phyloP scores from a whole-genome alignment of 2,888 invertebrate genomes.

The Heliconius cydno region DNA sequence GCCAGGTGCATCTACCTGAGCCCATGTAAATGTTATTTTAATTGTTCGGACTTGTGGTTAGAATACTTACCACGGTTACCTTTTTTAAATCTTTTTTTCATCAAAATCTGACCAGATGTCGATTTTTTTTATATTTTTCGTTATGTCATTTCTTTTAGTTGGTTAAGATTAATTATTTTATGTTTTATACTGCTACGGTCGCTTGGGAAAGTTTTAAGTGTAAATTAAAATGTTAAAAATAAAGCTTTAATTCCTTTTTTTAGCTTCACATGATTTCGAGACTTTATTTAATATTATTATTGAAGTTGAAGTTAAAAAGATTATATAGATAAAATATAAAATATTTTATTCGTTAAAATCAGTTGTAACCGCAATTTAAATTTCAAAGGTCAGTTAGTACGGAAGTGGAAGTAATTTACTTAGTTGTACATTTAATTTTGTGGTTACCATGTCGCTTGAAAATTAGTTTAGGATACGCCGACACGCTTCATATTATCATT shows the following conservation, averaged over 20 bases:
- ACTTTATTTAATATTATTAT: too few species aligned
- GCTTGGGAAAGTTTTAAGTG: too few species aligned
- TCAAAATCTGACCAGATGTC: slow-evolving; percentile 17
- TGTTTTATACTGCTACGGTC: background rate
- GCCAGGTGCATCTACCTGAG: slow-evolving; percentile 25
- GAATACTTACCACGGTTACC: background rate
- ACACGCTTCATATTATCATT: too few species aligned
- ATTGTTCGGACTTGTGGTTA: slow-evolving; percentile 21
- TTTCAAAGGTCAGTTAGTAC: slow-evolving; percentile 29
- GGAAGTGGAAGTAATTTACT: slow-evolving; percentile 31
- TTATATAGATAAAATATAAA: background rate
- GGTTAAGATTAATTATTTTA: background rate
- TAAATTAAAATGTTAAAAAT: too few species aligned
- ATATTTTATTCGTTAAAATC: slow-evolving; percentile 2
- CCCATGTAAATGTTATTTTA: background rate
- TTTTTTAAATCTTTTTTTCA: slow-evolving; percentile 2
- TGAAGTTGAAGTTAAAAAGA: background rate
- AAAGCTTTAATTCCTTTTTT: too few species aligned
- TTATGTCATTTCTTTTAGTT: slow-evolving; percentile 18
- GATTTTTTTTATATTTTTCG: background rate
- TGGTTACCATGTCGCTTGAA: slow-evolving; percentile 8
- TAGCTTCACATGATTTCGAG: too few species aligned
- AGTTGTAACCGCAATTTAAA: slow-evolving; percentile 33
- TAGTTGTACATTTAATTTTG: slow-evolving; percentile 9
- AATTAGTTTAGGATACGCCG: slow-evolving; percentile 1